phyloP scores from a whole-genome alignment of 2,113 vertebrate species.

The Delphinus delphis region DNA sequence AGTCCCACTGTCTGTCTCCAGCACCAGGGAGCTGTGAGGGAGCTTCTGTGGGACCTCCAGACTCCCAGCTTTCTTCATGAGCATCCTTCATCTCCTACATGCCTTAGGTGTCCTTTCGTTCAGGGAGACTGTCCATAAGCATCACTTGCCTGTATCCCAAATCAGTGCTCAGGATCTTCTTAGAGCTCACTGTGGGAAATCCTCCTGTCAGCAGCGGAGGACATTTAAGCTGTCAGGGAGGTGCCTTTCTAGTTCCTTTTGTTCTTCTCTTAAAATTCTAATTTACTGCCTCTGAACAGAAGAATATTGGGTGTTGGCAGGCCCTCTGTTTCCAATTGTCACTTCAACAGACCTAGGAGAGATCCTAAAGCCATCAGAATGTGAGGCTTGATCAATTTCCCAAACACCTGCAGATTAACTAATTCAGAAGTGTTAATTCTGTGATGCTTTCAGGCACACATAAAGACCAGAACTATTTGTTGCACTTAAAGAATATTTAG shows the following conservation, averaged over 20 bases:
- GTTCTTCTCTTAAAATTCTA: background rate
- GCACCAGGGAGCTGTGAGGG: background rate
- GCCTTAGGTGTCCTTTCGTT: too few species aligned
- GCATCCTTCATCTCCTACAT: background rate
- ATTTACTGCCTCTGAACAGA: background rate
- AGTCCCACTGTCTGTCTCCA: background rate
- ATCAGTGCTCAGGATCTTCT: background rate
- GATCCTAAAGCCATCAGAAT: background rate
- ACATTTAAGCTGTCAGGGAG: background rate
- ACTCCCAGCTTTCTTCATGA: accelerated
- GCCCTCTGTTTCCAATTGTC: background rate
- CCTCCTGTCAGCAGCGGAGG: background rate
- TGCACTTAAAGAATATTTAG: background rate
- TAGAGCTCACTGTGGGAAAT: background rate
- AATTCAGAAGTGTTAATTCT: background rate
- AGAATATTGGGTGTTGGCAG: background rate
- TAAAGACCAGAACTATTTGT: background rate
- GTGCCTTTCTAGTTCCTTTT: background rate
- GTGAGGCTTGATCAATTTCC: background rate
- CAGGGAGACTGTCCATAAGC: accelerated
- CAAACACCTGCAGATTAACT: background rate
- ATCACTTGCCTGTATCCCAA: too few species aligned
- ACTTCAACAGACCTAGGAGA: background rate
- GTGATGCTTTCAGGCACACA: background rate
- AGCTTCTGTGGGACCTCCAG: accelerated